phyloP scores from a whole-genome alignment of 1,140 invertebrate genomes.

The Papilio aristodemus region DNA sequence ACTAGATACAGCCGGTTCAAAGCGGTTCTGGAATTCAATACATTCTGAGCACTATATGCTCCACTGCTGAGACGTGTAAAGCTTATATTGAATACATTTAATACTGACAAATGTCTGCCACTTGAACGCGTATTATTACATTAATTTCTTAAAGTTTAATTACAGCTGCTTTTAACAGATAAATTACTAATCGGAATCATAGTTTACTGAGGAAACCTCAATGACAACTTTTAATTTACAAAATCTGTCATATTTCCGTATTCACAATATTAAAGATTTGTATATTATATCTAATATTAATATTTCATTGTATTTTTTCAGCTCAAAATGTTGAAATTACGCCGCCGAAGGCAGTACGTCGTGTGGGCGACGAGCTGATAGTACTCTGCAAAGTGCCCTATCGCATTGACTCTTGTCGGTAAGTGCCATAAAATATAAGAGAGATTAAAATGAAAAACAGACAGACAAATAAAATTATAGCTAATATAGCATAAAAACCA shows the following conservation, averaged over 20 bases:
- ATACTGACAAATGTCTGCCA: background rate
- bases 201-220: too few species aligned
- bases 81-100: slow-evolving; percentile 9
- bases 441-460: too few species aligned
- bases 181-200: too few species aligned
- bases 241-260: too few species aligned
- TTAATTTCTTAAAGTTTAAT: background rate
- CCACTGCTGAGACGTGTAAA: slow-evolving; percentile 21
- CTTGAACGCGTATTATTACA: background rate
- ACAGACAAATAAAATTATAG: too few species aligned
- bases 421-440: slow-evolving; percentile 40
- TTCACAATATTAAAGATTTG: background rate
- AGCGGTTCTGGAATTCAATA: slow-evolving; percentile 29
- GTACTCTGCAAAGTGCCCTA: slow-evolving; percentile 79
- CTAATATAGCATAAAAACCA: too few species aligned
- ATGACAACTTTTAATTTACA: too few species aligned
- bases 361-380: slow-evolving; percentile 71
- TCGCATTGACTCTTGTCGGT: slow-evolving; percentile 80
- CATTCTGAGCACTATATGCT: slow-evolving; percentile 13
- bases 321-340: slow-evolving; percentile 73
- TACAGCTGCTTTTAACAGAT: background rate
- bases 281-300: background rate
- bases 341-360: slow-evolving; percentile 67
- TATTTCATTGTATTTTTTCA: slow-evolving; percentile 43
- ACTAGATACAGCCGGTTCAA: slow-evolving; percentile 25